Evolutionary conservation across 2,797 vertebrate genomes (phyloP).

Genomic region (Poeciliopsis paucimaculata): DNA sequence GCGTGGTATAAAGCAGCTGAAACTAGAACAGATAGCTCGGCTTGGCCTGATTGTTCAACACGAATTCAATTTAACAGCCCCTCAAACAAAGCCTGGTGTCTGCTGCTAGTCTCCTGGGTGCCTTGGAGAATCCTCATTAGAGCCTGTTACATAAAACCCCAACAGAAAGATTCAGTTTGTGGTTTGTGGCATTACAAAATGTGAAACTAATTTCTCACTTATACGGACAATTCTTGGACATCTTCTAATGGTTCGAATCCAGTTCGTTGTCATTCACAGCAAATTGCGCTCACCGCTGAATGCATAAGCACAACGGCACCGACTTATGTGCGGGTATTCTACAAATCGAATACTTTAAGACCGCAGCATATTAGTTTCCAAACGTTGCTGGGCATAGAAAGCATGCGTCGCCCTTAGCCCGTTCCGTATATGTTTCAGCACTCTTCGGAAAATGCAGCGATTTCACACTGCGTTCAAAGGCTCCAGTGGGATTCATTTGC

Average conservation of each 20-base stretch:
- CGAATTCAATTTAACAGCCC: background rate
- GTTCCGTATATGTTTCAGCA: background rate
- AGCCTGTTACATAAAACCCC: background rate
- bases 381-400: conserved; percentile 1
- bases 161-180: background rate
- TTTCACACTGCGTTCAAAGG: conserved; percentile 43
- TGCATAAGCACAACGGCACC: background rate
- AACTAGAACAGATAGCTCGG: background rate
- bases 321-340: background rate
- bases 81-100: conserved; percentile 1
- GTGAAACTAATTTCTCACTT: background rate
- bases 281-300: background rate
- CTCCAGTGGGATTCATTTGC: conserved; percentile 52
- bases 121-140: background rate
- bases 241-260: background rate
- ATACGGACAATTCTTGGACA: background rate
- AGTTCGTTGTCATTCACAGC: background rate
- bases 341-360: background rate
- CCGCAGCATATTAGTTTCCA: conserved; percentile 1
- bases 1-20: background rate
- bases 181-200: background rate
- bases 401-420: conserved; percentile 3
- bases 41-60: conserved; percentile 1
- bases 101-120: background rate
- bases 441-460: conserved; percentile 26